Evolutionary conservation across 2,113 vertebrate genomes (phyloP), one percentile per base, ranked within the genome.

Genomic region (Cynocephalus volans): DNA sequence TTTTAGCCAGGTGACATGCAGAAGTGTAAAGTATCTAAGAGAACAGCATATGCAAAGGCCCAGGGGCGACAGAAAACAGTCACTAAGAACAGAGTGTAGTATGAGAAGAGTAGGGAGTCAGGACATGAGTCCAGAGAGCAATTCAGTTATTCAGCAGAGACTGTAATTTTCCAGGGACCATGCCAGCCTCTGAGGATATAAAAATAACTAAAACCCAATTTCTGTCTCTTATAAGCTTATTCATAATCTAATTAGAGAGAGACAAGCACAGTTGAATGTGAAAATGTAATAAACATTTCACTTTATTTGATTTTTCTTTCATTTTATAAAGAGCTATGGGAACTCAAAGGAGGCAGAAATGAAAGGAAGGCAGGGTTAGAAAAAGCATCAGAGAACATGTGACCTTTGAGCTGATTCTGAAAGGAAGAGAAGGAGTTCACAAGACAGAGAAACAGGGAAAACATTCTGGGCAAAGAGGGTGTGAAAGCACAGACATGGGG

Each of bases 161-260:
- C 18, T 88, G 3, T 80, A 83, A n/a, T 80, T 85, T 85, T 41
- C 52, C 31, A 85, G 50, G 6, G 41, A 67, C 19, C 6, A 8
- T 62, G 8, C 13, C 14, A 81, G 60, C 81, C n/a, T 80, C n/a
- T 58, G 8, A 5, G 0, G 7, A 80, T 26, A 87, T 76, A 52
- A 79, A 88, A 93, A 62, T 73, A 89, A 89, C 41, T 52, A 77
- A 75, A 85, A 76, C 17, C 5, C 10, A 73, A 60, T 73, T 26
- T 72, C 41, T 93, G 6, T 15, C 41, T 48, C 88, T 81, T 77
- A 95, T 64, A 19, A n/a, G 1, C 28, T 95, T 79, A 72, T 75
- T 88, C n/a, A 82, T 13, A 75, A 33, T 93, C 70, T 92, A 93
- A 85, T 83, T 95, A 92, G 48, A 92, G 31, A 83, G 17, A 97